Percentiles rank a stretch among this genome's conserved stretches.
Conservation (phyloP, 2,888 invertebrate genomes). For the Hydriomena furcata region DNA sequence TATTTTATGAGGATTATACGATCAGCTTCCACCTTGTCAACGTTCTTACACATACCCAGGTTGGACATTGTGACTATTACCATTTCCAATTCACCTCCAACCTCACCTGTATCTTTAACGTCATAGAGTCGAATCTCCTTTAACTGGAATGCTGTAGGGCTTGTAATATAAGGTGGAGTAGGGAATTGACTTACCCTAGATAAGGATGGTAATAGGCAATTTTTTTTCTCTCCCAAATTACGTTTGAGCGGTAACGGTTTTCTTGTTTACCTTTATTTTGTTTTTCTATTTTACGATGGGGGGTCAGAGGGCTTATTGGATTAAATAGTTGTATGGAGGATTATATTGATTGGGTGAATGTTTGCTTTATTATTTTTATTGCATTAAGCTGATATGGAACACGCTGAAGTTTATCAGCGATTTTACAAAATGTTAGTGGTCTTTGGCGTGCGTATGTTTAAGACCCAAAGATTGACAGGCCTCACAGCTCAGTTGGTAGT, state of each 20-base stretch:
- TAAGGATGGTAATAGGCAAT: slow-evolving; percentile 75
- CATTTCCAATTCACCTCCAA: slow-evolving; percentile 14
- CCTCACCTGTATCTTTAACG: slow-evolving; percentile 26
- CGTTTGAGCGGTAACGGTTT: slow-evolving; percentile 67
- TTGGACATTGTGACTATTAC: slow-evolving; percentile 66
- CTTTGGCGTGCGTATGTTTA: too few relatives aligned
- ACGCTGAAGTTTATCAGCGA: too few relatives aligned
- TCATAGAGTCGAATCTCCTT: slow-evolving; percentile 39
- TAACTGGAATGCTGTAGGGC: not conserved
- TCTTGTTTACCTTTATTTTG: slow-evolving; percentile 77
- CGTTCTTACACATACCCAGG: slow-evolving; percentile 75
- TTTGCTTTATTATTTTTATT: slow-evolving; percentile 4
- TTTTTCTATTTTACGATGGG: slow-evolving; percentile 49
- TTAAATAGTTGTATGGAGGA: slow-evolving; percentile 12
- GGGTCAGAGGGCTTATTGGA: slow-evolving; percentile 24
- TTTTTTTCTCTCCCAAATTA: slow-evolving; percentile 73
- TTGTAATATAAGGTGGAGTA: slow-evolving; percentile 46
- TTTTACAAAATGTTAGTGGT: too few relatives aligned
- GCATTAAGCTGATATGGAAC: not conserved
- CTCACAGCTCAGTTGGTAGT: too few relatives aligned
- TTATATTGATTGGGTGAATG: slow-evolving; percentile 20
- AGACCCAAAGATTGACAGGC: too few relatives aligned
- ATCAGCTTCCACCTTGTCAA: slow-evolving; percentile 81
- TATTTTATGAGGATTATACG: slow-evolving; percentile 82
- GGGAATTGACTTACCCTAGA: slow-evolving; percentile 80